phyloP scores from a whole-genome alignment of 2,888 invertebrate genomes.

The Mesorhabditis belari region DNA sequence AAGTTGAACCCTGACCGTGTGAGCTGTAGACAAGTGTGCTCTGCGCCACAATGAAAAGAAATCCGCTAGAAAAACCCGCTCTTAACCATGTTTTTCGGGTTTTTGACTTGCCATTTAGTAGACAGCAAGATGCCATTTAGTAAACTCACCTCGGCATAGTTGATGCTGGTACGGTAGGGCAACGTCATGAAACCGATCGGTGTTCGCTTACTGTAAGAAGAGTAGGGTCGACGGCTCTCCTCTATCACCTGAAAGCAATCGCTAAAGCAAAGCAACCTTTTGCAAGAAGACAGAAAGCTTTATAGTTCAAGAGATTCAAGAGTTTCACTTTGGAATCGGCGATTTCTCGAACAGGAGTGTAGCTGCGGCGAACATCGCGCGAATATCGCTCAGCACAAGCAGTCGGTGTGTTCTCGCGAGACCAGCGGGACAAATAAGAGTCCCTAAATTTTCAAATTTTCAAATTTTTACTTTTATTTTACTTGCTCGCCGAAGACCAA shows the following conservation, averaged over 20 bases:
- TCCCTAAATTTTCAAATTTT: constrained; percentile 22
- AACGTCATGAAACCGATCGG: constrained; percentile 43
- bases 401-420: constrained; percentile 50
- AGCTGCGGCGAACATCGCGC: constrained; percentile 44
- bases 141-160: not conserved
- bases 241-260: constrained; percentile 5
- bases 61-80: no score
- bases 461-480: not conserved
- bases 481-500: constrained; percentile 20
- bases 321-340: constrained; percentile 6
- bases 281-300: no score
- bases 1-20: no score
- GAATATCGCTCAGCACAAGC: constrained; percentile 37
- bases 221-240: constrained; percentile 6
- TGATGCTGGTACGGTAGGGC: constrained; percentile 49
- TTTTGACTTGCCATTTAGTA: no score
- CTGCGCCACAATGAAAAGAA: not conserved
- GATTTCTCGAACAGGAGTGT: constrained; percentile 50
- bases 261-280: no score
- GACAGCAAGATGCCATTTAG: no score
- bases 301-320: no score
- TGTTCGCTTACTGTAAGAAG: constrained; percentile 31
- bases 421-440: constrained; percentile 50
- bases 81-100: no score
- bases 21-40: not conserved